A percentile compares a stretch with the other conserved stretches of the same genome.
Evolutionary conservation across 2,797 vertebrate genomes (phyloP).

Genomic region (Hoplostethus mediterraneus): DNA sequence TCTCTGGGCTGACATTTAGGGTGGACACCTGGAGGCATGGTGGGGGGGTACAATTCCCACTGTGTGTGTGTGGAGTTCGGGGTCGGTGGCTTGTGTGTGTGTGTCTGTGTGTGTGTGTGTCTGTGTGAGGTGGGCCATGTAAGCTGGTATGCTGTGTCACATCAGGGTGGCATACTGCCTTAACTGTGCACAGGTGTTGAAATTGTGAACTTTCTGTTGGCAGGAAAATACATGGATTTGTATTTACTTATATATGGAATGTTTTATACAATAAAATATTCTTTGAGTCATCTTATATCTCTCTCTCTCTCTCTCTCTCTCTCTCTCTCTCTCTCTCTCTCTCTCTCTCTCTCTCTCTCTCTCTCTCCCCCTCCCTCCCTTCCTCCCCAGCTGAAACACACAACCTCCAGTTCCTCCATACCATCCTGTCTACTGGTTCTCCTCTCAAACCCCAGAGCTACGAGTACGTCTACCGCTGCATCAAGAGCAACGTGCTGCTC

Average conservation of each 20-base stretch:
- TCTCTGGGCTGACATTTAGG: slow-evolving; percentile 83
- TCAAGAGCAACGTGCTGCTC: slow-evolving; percentile 92
- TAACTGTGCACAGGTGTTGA: slow-evolving; percentile 19
- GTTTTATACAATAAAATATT: not conserved
- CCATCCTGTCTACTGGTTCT: slow-evolving; percentile 94
- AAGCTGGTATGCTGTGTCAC: slow-evolving; percentile 33
- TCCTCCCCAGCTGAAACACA: slow-evolving; percentile 89
- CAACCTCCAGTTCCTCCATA: slow-evolving; percentile 93
- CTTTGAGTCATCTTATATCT: too few relatives aligned
- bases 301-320: not conserved
- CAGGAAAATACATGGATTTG: not conserved
- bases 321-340: slow-evolving; percentile 1
- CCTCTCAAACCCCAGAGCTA: slow-evolving; percentile 94
- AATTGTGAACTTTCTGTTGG: slow-evolving; percentile 2
- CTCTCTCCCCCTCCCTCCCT: not conserved
- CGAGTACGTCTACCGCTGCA: slow-evolving; percentile 92
- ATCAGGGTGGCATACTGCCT: slow-evolving; percentile 31
- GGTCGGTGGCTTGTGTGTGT: slow-evolving; percentile 57
- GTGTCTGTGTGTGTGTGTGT: slow-evolving; percentile 40
- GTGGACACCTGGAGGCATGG: slow-evolving; percentile 81
- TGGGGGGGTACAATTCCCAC: slow-evolving; percentile 65
- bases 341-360: slow-evolving; percentile 15
- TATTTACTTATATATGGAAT: too few relatives aligned
- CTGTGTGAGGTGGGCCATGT: slow-evolving; percentile 2
- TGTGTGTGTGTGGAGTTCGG: slow-evolving; percentile 42